Evolutionary conservation across 2,797 vertebrate species (phyloP), one percentile per base, ranked within the genome.

Genomic region (Parauchenoglanis punctatus): DNA sequence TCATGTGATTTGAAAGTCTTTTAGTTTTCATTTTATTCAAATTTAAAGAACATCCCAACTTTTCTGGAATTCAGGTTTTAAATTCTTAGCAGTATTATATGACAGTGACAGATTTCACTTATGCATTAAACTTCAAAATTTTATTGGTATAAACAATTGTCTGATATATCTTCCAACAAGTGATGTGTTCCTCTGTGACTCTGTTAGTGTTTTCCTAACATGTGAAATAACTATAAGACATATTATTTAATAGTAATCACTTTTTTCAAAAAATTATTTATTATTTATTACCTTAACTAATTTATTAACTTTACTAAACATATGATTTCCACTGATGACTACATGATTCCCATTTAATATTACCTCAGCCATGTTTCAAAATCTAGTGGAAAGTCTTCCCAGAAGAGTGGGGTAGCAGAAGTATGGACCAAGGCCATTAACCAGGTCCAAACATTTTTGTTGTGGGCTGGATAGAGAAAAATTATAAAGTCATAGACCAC

Each of bases 101-200:
- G 12, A 52, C 11, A 52, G 5, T 52, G 46, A 49, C 15, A 49
- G 6, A n/a, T n/a, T n/a, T 49, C 23, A 49, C 11, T 75, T 75
- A 49, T 15, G 12, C 10, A 75, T 49, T 15, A 28, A 65, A 12
- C 1, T 13, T 3, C 18, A 20, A 23, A 11, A 72, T 10, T 23
- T 20, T 23, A 72, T 40, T 40, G 3, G 2, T 44, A 18, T 15
- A 44, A 44, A 72, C 2, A 3, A 40, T 44, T 10, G 2, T 20
- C 17, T 70, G 28, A 67, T 4, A 18, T 17, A 68, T 6, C 4
- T 3, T 25, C 6, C 59, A 25, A 63, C 7, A 31, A 15, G 31
- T 31, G 28, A 28, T 7, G 20, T 49, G 3, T 75, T 75, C 94
- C 1, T 54, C 89, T 3, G 0, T 0, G 0, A 94, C 56, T 20